Evolutionary conservation across 2,113 vertebrate genomes (phyloP).

Genomic region (Lontra canadensis): DNA sequence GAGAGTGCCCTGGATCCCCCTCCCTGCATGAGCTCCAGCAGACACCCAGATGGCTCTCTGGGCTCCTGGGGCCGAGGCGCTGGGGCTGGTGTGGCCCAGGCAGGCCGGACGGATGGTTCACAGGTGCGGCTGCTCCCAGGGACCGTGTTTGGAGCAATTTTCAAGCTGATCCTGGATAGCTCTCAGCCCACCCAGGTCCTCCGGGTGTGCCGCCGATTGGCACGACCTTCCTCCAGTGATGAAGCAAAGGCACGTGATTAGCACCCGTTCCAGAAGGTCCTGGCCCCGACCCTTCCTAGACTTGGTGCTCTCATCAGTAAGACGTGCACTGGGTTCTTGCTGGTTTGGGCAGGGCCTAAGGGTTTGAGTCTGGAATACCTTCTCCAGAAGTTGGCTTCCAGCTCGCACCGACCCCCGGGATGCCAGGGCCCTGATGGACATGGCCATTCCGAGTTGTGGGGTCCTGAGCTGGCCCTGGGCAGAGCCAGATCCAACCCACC

Average conservation of each 20-base stretch:
- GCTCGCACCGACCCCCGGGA: neutral
- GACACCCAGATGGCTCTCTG: neutral
- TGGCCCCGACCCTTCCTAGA: neutral
- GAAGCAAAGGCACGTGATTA: neutral
- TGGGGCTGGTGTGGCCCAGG: accelerated
- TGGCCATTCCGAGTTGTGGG: neutral
- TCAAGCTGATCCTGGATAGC: neutral
- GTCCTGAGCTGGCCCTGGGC: neutral
- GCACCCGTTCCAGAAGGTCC: neutral
- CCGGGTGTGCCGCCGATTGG: accelerated
- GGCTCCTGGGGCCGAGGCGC: neutral
- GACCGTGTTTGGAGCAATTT: neutral
- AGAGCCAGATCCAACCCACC: neutral
- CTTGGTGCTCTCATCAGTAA: neutral
- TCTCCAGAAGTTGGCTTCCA: neutral
- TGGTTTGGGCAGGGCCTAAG: neutral
- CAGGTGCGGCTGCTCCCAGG: accelerated
- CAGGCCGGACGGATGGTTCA: accelerated
- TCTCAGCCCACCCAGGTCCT: neutral
- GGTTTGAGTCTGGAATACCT: neutral
- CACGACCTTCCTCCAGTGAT: neutral
- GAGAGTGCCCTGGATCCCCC: neutral
- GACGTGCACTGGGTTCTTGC: neutral
- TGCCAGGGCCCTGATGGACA: accelerated
- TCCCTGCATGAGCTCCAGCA: neutral